Conservation (phyloP, 1,140 invertebrate genomes). For the Charaxes varanes region DNA sequence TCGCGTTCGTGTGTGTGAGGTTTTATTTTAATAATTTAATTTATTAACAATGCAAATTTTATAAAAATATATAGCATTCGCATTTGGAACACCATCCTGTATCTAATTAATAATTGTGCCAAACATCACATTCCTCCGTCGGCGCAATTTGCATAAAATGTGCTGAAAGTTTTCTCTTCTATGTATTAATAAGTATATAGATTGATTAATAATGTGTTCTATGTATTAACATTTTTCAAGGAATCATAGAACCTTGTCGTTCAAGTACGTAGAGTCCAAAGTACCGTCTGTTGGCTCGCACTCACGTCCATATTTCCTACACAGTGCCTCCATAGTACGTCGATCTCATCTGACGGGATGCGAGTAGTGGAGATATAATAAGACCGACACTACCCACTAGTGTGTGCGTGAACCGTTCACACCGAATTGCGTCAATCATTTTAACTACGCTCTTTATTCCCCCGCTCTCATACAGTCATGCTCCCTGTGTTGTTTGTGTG, state of each 20-base stretch:
- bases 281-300: conserved; percentile 46
- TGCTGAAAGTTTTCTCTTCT: too few relatives aligned
- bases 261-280: conserved; percentile 43
- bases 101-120: too few relatives aligned
- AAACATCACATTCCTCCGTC: too few relatives aligned
- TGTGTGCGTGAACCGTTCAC: conserved; percentile 53
- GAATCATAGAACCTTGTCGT: conserved; percentile 25
- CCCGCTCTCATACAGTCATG: conserved; percentile 48
- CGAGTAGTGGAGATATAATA: conserved; percentile 65
- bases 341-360: conserved; percentile 65
- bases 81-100: too few relatives aligned
- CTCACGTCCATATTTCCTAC: conserved; percentile 54
- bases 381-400: conserved; percentile 28
- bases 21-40: too few relatives aligned
- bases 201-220: background rate
- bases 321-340: conserved; percentile 46
- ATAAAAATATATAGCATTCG: background rate
- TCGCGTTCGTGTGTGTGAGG: too few relatives aligned
- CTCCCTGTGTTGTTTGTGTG: conserved; percentile 32
- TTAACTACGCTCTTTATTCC: conserved; percentile 53
- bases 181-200: too few relatives aligned
- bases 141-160: too few relatives aligned
- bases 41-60: background rate
- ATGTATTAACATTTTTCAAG: conserved; percentile 26
- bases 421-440: conserved; percentile 61